phyloP scores from a whole-genome alignment of 2,797 vertebrate species.

The Erpetoichthys calabaricus region DNA sequence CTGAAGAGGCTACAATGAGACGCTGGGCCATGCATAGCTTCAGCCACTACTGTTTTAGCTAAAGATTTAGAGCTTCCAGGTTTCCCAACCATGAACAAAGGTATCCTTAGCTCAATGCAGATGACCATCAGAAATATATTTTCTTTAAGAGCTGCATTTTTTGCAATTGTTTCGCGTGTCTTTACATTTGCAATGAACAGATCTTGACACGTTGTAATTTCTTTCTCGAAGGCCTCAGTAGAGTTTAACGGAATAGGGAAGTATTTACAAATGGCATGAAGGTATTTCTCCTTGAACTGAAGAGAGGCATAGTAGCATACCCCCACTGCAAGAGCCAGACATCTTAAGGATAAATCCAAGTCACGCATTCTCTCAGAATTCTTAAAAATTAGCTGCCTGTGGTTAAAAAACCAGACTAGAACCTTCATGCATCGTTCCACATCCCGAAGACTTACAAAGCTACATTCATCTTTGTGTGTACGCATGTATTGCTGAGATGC shows the following conservation, averaged over 20 bases:
- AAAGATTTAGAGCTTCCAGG: conserved; percentile 66
- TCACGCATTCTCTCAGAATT: neutral
- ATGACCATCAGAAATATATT: conserved; percentile 67
- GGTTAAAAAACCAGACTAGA: conserved; percentile 52
- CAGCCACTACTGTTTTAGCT: conserved; percentile 55
- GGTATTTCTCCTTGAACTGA: conserved; percentile 37
- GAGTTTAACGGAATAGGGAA: conserved; percentile 28
- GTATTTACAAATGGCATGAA: conserved; percentile 28
- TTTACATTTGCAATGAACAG: conserved; percentile 43
- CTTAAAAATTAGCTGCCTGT: conserved; percentile 29
- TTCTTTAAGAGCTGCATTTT: conserved; percentile 56
- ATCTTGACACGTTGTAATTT: conserved; percentile 48
- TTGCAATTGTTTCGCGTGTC: conserved; percentile 44
- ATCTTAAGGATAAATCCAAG: conserved; percentile 21
- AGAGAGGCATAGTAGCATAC: conserved; percentile 61
- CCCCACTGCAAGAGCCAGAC: conserved; percentile 47
- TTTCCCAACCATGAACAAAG: conserved; percentile 61
- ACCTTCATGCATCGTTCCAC: conserved; percentile 59
- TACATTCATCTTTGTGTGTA: conserved; percentile 44
- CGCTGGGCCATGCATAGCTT: conserved; percentile 53
- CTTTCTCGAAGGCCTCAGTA: conserved; percentile 17
- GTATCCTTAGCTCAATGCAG: conserved; percentile 59
- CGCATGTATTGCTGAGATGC: conserved; percentile 52
- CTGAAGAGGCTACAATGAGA: conserved; percentile 43
- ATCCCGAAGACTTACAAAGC: conserved; percentile 60